Conservation (phyloP, 2,113 vertebrate genomes). For the Tringa solitaria region DNA sequence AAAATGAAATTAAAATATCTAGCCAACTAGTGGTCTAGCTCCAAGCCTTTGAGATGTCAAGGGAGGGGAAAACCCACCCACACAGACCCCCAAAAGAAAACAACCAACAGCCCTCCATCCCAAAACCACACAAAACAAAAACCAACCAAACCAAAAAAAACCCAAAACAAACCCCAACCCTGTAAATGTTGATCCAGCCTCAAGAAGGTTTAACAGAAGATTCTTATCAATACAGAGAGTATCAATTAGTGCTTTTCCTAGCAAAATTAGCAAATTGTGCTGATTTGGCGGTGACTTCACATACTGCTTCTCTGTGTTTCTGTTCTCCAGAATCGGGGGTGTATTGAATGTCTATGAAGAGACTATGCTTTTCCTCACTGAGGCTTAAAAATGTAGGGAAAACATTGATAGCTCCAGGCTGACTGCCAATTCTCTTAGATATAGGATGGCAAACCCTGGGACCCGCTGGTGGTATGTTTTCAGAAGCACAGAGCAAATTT, state of each 20-base stretch:
- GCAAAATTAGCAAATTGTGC: neutral
- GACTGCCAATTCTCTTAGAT: neutral
- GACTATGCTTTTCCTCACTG: neutral
- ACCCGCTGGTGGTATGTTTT: neutral
- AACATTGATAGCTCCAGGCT: neutral
- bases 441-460: neutral
- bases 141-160: fast-evolving
- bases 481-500: neutral
- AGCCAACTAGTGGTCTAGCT: neutral
- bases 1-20: neutral
- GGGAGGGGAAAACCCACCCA: neutral
- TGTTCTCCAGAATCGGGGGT: neutral
- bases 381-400: neutral
- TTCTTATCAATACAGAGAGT: neutral
- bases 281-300: neutral
- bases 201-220: neutral
- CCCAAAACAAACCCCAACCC: fast-evolving
- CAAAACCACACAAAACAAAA: neutral
- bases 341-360: neutral
- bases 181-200: neutral
- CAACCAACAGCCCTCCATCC: neutral
- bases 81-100: no score
- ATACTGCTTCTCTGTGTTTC: neutral
- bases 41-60: neutral
- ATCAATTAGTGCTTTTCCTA: neutral